Conservation (phyloP, 23 tunicate species). For the Styela clava region DNA sequence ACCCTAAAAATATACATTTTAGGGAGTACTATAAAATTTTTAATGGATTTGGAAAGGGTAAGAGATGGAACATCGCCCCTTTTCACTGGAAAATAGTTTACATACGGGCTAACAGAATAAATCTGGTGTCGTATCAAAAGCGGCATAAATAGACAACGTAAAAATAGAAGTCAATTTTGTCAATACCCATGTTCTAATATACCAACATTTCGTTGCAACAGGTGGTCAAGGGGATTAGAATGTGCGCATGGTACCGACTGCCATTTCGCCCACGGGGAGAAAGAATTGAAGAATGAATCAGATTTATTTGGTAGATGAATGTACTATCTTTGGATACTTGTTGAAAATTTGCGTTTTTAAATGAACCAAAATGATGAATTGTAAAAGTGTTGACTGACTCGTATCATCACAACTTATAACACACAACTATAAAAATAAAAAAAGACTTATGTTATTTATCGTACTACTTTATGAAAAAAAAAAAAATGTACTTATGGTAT, state of each 20-base stretch:
- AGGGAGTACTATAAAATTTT: no score
- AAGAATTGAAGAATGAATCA: constrained; percentile 29
- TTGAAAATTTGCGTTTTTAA: neutral
- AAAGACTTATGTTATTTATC: neutral
- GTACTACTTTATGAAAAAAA: neutral
- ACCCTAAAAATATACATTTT: neutral
- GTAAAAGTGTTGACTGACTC: neutral
- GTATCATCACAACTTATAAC: no score
- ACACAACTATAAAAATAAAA: no score
- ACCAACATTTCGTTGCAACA: neutral
- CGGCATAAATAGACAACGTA: no score
- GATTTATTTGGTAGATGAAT: neutral
- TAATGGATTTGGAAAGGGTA: no score
- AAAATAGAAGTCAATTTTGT: no score
- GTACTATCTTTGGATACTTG: neutral
- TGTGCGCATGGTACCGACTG: constrained; percentile 61
- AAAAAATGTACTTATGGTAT: neutral
- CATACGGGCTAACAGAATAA: no score
- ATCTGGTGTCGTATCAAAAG: no score
- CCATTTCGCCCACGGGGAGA: constrained; percentile 76
- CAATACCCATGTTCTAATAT: no score
- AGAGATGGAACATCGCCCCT: no score
- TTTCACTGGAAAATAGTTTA: no score
- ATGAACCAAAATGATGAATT: neutral
- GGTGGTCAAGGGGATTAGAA: constrained; percentile 59